Conservation (phyloP, 2,888 invertebrate species). For the Leucophenga montana region DNA sequence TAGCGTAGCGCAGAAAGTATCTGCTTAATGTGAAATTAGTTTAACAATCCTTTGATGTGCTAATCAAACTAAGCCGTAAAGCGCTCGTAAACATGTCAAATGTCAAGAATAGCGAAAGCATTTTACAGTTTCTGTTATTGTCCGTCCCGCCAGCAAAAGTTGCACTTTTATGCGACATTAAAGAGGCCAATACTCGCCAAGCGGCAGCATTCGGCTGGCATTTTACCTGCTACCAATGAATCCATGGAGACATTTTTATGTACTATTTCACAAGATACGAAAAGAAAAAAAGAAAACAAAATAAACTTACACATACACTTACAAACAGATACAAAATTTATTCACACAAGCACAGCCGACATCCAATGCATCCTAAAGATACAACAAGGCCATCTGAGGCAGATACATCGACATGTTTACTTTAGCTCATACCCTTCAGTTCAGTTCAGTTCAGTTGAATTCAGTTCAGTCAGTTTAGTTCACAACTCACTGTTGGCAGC, state of each 20-base stretch:
- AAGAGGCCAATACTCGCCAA: background rate
- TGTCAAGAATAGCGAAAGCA: too few species aligned
- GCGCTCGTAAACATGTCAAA: too few species aligned
- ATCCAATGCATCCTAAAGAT: background rate
- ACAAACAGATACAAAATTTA: background rate
- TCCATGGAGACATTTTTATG: conserved; percentile 61
- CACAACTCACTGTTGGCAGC: conserved; percentile 1
- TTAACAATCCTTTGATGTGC: too few species aligned
- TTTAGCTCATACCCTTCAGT: too few species aligned
- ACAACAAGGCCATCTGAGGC: too few species aligned
- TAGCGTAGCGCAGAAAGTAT: background rate
- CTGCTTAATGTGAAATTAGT: too few species aligned
- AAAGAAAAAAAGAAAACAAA: background rate
- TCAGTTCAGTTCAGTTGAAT: background rate
- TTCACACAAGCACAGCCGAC: background rate
- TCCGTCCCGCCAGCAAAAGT: too few species aligned
- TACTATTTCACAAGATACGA: conserved; percentile 17
- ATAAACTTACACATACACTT: background rate
- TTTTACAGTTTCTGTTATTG: too few species aligned
- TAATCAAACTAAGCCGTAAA: too few species aligned
- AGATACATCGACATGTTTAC: too few species aligned
- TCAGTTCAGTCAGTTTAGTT: background rate
- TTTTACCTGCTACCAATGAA: conserved; percentile 34
- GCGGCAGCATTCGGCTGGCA: background rate
- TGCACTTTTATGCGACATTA: background rate